phyloP scores from a whole-genome alignment of 1,140 invertebrate species.

The Drosophila ogumai region DNA sequence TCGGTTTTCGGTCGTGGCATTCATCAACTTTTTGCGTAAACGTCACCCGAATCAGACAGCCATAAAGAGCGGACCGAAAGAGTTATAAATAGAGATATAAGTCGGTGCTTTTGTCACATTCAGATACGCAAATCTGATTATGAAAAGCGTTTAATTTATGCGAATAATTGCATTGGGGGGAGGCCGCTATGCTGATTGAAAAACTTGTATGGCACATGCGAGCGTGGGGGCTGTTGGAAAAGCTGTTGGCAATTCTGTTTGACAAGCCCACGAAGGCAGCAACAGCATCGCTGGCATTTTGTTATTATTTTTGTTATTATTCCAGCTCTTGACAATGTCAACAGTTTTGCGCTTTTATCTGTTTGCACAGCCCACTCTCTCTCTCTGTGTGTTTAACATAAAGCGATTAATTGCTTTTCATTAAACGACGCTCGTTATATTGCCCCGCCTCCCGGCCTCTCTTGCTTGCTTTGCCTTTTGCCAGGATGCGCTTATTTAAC shows the following conservation, averaged over 20 bases:
- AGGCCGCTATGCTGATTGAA: conserved; percentile 53
- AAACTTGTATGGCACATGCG: conserved; percentile 49
- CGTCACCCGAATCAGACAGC: conserved; percentile 29
- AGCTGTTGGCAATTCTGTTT: conserved; percentile 46
- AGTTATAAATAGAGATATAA: conserved; percentile 30
- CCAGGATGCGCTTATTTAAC: conserved; percentile 59
- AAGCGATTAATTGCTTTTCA: conserved; percentile 83
- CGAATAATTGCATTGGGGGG: conserved; percentile 36
- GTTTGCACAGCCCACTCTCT: conserved; percentile 65
- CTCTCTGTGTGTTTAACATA: conserved; percentile 68
- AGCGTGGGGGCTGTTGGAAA: conserved; percentile 18
- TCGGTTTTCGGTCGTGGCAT: conserved; percentile 62
- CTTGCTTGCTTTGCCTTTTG: conserved; percentile 13
- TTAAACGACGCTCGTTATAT: conserved; percentile 50
- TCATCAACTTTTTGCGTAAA: conserved; percentile 69
- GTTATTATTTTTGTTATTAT: conserved; percentile 63
- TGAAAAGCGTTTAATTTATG: conserved; percentile 42
- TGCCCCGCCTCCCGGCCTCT: background rate
- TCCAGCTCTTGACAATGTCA: conserved; percentile 74
- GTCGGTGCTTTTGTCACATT: conserved; percentile 45
- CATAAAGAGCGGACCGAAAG: conserved; percentile 5
- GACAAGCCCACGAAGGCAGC: conserved; percentile 37
- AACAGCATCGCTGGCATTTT: conserved; percentile 17
- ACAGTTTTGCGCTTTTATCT: conserved; percentile 78
- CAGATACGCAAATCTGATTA: conserved; percentile 23